phyloP scores from a whole-genome alignment of 1,140 invertebrate species.

The Venturia canescens region DNA sequence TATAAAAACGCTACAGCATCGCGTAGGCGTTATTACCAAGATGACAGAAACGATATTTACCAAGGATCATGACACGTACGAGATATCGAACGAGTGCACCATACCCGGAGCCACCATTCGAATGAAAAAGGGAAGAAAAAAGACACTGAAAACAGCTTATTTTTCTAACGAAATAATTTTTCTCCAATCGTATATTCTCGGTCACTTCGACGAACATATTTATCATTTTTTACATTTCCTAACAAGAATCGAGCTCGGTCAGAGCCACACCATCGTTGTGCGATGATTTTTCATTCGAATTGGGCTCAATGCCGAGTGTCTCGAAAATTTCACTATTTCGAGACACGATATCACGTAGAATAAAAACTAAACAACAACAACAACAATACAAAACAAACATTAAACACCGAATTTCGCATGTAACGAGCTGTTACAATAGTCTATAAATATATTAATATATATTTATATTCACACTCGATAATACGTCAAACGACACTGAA shows the following conservation, averaged over 20 bases:
- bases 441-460: constrained; percentile 35
- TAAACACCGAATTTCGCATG: constrained; percentile 31
- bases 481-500: constrained; percentile 68
- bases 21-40: too few relatives aligned
- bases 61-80: constrained; percentile 2
- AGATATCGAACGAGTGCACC: constrained; percentile 9
- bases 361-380: not conserved
- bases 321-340: not conserved
- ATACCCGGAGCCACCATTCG: not conserved
- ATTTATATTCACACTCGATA: constrained; percentile 39
- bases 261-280: too few relatives aligned
- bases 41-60: not conserved
- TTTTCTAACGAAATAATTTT: too few relatives aligned
- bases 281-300: not conserved
- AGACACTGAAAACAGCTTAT: too few relatives aligned
- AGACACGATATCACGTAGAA: not conserved
- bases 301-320: not conserved
- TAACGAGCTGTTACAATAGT: constrained; percentile 7
- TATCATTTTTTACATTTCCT: too few relatives aligned
- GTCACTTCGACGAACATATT: too few relatives aligned
- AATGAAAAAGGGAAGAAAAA: not conserved
- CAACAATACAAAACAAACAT: not conserved
- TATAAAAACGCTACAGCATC: not conserved
- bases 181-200: too few relatives aligned
- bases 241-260: too few relatives aligned